Evolutionary conservation across 2,113 vertebrate genomes (phyloP).

Genomic region (Columbina picui): DNA sequence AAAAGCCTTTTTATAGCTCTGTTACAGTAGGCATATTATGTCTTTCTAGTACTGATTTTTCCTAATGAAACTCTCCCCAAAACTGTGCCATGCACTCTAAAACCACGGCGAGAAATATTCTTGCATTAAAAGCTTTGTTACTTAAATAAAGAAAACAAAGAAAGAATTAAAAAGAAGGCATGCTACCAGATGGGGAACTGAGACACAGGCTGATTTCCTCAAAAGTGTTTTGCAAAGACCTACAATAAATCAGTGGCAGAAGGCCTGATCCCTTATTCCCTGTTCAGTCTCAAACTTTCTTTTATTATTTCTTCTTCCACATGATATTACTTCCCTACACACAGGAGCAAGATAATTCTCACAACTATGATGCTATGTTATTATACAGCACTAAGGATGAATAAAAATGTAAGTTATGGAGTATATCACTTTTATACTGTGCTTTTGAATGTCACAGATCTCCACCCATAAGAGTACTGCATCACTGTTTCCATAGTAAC

Average conservation of each 20-base stretch:
- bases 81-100: neutral
- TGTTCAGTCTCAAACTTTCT: neutral
- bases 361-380: neutral
- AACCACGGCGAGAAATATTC: neutral
- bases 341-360: neutral
- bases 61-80: neutral
- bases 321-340: neutral
- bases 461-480: conserved; percentile 19
- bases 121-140: neutral
- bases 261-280: neutral
- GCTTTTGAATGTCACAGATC: conserved; percentile 20
- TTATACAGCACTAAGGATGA: neutral
- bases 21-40: neutral
- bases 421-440: neutral
- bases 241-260: neutral
- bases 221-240: neutral
- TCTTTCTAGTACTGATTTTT: neutral
- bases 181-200: neutral
- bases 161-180: neutral
- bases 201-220: neutral
- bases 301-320: neutral
- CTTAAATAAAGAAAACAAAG: neutral
- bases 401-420: conserved; percentile 17
- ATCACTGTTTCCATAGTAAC: conserved; percentile 60
- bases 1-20: neutral